Evolutionary conservation across 2,797 vertebrate species (phyloP), one percentile per base, ranked within the genome.

Genomic region (Martes flavigula): DNA sequence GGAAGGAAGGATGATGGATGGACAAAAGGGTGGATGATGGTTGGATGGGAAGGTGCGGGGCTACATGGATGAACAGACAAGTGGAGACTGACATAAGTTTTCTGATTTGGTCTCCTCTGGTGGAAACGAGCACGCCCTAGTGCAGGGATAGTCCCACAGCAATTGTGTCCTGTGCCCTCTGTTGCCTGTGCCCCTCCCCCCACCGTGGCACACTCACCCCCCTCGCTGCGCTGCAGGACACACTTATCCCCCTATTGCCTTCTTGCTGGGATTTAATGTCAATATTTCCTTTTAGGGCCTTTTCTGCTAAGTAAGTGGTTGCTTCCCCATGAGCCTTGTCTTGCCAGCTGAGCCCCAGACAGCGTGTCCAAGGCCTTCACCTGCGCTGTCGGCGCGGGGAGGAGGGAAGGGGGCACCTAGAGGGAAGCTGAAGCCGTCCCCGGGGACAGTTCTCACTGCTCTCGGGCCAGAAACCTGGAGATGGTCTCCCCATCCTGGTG

Each of bases 201-300:
- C 85, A 73, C 90, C n/a, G 20, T 3, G 85, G 87, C 48, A 73
- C 23, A 38, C 6, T 43, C 87, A 56, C 48, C 38, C 56, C 48
- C 72, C 91, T 85, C 51, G 21, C 75, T 58, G 54, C 75, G 38
- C 83, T 85, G 90, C 72, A 88, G 94, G 93, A 70, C 91, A 43
- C 66, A 46, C 86, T 93, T 92, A 64, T 90, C 89, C 81, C 40
- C 38, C 92, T 95, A 79, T 92, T 94, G 90, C 98, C 84, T 96
- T 68, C 97, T 58, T 95, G 89, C 56, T 83, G 35, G 62, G 75
- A 62, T 92, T 95, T 94, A 77, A 93, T 64, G 85, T 96, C 85
- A 95, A 51, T 68, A 32, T 97, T 97, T 97, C 73, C n/a, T 87
- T 97, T 95, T 64, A 89, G 84, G 92, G 56, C 77, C 35, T 96